Evolutionary conservation across 2,113 vertebrate genomes (phyloP), one percentile per base, ranked within the genome.

Genomic region (Hippopotamus amphibius): DNA sequence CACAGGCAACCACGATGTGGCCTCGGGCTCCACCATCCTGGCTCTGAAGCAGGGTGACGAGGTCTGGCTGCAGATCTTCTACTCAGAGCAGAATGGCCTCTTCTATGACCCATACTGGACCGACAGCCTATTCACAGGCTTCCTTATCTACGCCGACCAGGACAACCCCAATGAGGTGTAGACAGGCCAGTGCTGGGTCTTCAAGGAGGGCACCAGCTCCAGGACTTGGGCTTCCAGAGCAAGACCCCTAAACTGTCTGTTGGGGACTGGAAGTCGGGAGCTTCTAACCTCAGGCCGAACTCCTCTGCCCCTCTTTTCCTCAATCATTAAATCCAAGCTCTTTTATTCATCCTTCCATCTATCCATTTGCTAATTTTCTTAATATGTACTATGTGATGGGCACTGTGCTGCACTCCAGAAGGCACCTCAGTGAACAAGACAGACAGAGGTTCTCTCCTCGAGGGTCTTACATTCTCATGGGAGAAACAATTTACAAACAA

Each of bases 61-160:
- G 95, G 99, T 99, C 19, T 99, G 99, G 99, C 98, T 99, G 92
- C 99, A 99, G 98, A 99, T 99, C 98, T 99, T 99, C 96, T 99
- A 99, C 98, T 99, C 99, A 0, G 99, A 99, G 98, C 99, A 99
- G 98, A 99, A 99, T 0, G 99, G 99, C 77, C 99, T 99, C 93
- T 99, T 99, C 95, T 99, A 99, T 9, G 99, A 99, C 98, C 99
- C 99, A 2, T 99, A 99, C 98, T 99, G 99, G 99, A 99, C 99
- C 17, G 99, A 99, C 98, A 99, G 99, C 97, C 99, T 99, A 65
- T 99, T 99, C 97, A 99, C 99, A 0, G 99, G 99, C 53, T 99
- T 99, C 94, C 99, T 99, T 53, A 99, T 99, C 97, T 99, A 99
- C 0, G 99, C 99, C 2, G 99, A 99, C 92, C 99, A 99, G 98